These are phyloP conservation scores for Heliconius sara DNA, from an alignment of 2,888 invertebrate genomes.

Conservation along the genomic window DNA sequence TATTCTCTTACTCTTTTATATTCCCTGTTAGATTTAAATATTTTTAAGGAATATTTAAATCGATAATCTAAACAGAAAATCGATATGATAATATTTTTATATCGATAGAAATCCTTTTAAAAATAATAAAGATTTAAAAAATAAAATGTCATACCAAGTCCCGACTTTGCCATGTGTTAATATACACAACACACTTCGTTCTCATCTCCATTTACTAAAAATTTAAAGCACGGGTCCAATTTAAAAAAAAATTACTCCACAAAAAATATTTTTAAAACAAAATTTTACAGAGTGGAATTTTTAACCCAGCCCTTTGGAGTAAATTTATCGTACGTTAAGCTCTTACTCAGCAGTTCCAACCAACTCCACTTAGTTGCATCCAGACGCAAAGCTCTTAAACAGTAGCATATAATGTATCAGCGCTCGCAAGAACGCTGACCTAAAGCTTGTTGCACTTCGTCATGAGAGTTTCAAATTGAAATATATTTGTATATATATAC, in stretches of 20 bases:
- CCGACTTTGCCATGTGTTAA: no score
- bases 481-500: background rate
- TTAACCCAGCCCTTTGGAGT: background rate
- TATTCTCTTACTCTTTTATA: background rate
- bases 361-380: constrained; percentile 21
- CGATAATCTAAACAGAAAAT: no score
- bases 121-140: no score
- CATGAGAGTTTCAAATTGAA: background rate
- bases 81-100: no score
- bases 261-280: background rate
- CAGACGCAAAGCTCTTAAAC: constrained; percentile 26
- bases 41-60: no score
- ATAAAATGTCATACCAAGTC: no score
- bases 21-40: background rate
- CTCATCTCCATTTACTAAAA: no score
- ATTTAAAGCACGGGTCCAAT: no score
- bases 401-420: constrained; percentile 25
- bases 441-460: constrained; percentile 18
- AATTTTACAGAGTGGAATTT: background rate
- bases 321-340: constrained; percentile 23
- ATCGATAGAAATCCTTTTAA: no score
- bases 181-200: no score
- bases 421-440: constrained; percentile 11
- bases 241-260: background rate
- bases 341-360: constrained; percentile 8